A percentile compares a stretch with the other conserved stretches of the same genome.
These are phyloP conservation scores for Halcyon chelicuti DNA, from an alignment of 2,797 vertebrate genomes.

Conservation along the genomic window DNA sequence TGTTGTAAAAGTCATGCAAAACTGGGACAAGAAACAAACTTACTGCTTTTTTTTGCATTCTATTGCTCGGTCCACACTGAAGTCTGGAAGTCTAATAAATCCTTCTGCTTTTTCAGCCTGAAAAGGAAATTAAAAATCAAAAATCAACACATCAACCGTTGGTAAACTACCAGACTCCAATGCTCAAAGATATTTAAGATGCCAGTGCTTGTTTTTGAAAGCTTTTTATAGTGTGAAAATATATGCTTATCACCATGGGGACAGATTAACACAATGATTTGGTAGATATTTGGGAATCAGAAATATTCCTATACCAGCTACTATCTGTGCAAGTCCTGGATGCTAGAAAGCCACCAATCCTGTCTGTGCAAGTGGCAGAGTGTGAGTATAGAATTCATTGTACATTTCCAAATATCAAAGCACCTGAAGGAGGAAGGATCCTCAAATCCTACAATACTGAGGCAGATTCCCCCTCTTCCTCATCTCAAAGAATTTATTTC, in stretches of 20 bases:
- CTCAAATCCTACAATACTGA: not conserved
- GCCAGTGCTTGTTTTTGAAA: not conserved
- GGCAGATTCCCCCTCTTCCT: not conserved
- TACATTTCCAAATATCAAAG: not conserved
- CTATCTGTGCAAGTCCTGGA: not conserved
- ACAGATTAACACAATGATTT: not conserved
- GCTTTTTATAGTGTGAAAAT: constrained; percentile 24
- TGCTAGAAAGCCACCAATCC: not conserved
- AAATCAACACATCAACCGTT: not conserved
- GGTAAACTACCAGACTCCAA: not conserved
- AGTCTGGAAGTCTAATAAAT: constrained; percentile 93
- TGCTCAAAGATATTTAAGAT: not conserved
- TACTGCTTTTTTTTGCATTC: constrained; percentile 99
- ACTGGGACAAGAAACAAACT: constrained; percentile 69
- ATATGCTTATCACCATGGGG: constrained; percentile 44
- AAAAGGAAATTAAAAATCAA: constrained; percentile 1
- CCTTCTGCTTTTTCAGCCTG: constrained; percentile 97
- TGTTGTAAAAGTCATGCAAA: not conserved
- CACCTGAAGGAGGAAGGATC: not conserved
- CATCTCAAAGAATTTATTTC: not conserved
- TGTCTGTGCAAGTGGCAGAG: not conserved
- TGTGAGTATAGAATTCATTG: not conserved
- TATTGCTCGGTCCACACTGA: constrained; percentile 90
- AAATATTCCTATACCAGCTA: not conserved
- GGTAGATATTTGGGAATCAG: not conserved